phyloP scores from a whole-genome alignment of 2,797 vertebrate species.

The Streptopelia turtur region DNA sequence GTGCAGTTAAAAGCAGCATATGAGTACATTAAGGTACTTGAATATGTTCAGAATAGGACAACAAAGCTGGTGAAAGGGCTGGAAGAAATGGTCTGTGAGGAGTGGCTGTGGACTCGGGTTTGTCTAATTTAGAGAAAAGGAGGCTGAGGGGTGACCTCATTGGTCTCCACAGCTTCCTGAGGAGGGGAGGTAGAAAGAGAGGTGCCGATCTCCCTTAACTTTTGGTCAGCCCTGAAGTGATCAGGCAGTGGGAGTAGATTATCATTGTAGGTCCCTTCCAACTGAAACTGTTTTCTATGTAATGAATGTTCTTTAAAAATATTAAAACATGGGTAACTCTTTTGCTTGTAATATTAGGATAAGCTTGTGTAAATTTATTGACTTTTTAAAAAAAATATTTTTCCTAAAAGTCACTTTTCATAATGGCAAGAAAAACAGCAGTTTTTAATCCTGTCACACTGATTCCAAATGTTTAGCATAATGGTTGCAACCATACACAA shows the following conservation, averaged over 20 bases:
- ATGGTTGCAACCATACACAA: not conserved
- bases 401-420: not conserved
- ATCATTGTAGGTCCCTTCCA: not conserved
- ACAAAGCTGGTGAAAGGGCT: not conserved
- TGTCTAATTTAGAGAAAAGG: not conserved
- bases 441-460: not conserved
- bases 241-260: not conserved
- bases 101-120: fast-evolving
- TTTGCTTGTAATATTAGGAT: not conserved
- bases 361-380: not conserved
- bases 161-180: not conserved
- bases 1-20: not conserved
- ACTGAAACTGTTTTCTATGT: not conserved
- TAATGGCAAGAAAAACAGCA: not conserved
- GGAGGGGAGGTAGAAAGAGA: not conserved
- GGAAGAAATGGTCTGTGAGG: not conserved
- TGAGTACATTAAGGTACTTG: not conserved
- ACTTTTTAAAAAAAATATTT: not conserved
- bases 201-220: not conserved
- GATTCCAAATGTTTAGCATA: not conserved
- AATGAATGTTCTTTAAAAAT: not conserved
- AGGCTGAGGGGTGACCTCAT: not conserved
- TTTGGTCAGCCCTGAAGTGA: too few species aligned
- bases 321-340: not conserved
- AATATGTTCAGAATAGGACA: not conserved